Conservation (phyloP, 2,797 vertebrate genomes). For the Geotria australis region DNA sequence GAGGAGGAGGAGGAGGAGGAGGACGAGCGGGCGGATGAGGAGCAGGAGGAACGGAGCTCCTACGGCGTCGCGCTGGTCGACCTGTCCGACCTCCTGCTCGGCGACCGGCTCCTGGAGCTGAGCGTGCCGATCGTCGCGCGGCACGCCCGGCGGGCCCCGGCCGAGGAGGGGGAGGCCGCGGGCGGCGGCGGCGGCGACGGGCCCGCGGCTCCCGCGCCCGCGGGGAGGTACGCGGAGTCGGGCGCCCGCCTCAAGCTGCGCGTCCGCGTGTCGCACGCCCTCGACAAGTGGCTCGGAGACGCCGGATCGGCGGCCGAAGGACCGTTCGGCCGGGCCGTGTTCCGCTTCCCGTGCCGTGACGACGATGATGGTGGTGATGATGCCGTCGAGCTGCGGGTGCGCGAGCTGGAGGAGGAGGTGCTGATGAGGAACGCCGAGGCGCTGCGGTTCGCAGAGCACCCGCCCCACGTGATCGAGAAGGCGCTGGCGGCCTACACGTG, state of each 20-base stretch:
- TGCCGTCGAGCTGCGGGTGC: slow-evolving; percentile 7
- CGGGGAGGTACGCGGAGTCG: slow-evolving; percentile 19
- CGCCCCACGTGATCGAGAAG: slow-evolving; percentile 5
- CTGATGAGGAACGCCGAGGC: slow-evolving; percentile 18
- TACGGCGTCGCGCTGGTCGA: slow-evolving; percentile 20
- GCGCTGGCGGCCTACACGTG: slow-evolving; percentile 12
- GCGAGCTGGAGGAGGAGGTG: slow-evolving; percentile 16
- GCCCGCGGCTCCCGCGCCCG: slow-evolving; percentile 6
- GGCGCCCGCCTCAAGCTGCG: slow-evolving; percentile 24
- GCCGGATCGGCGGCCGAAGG: not conserved
- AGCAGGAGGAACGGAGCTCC: slow-evolving; percentile 6
- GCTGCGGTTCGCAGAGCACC: slow-evolving; percentile 9
- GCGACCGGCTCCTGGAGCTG: slow-evolving; percentile 14
- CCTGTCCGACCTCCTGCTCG: slow-evolving; percentile 21
- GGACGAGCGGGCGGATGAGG: not conserved
- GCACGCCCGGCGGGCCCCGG: slow-evolving; percentile 8
- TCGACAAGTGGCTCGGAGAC: slow-evolving; percentile 2
- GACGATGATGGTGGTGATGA: not conserved
- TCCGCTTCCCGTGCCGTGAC: slow-evolving; percentile 8
- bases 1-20: not conserved
- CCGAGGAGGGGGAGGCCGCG: not conserved
- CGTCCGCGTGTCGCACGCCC: slow-evolving; percentile 18
- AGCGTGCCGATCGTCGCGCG: slow-evolving; percentile 10
- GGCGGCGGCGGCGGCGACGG: too few species aligned
- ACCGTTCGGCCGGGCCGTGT: slow-evolving; percentile 23